Conservation (phyloP, 2,113 vertebrate species). For the Struthidea cinerea region DNA sequence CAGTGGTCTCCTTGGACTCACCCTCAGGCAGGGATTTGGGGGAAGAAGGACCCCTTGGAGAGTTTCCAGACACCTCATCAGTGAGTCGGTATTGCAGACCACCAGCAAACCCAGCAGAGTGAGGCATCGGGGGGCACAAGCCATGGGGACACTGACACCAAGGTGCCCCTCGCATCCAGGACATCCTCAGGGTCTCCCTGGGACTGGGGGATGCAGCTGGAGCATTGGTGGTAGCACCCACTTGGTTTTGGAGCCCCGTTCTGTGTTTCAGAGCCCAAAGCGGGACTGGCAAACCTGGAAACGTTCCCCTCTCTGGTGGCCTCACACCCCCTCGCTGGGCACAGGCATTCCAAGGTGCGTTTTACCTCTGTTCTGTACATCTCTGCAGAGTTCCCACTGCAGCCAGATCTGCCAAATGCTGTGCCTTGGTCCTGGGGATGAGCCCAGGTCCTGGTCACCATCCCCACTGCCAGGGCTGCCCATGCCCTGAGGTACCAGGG, state of each 20-base stretch:
- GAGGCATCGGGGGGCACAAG: neutral
- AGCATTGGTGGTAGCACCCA: fast-evolving
- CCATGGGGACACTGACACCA: neutral
- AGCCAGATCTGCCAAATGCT: neutral
- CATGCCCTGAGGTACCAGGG: neutral
- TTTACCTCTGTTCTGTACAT: neutral
- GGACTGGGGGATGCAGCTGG: neutral
- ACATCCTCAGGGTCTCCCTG: neutral
- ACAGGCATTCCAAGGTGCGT: neutral
- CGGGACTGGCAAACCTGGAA: fast-evolving
- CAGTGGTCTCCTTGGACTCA: neutral
- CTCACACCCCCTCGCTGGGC: neutral
- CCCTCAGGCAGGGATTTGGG: neutral
- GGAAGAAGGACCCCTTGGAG: neutral
- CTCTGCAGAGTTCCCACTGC: neutral
- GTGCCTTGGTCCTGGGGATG: neutral
- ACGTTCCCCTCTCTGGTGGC: neutral
- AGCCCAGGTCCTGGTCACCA: neutral
- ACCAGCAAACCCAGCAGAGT: neutral
- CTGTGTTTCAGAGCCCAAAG: neutral
- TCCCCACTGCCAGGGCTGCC: neutral
- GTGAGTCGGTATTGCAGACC: fast-evolving
- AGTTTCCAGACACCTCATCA: neutral
- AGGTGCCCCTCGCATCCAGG: neutral
- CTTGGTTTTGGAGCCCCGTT: neutral